Base-by-base conservation (phyloP, 1,140 invertebrate species). In the Dreissena rostriformis region DNA sequence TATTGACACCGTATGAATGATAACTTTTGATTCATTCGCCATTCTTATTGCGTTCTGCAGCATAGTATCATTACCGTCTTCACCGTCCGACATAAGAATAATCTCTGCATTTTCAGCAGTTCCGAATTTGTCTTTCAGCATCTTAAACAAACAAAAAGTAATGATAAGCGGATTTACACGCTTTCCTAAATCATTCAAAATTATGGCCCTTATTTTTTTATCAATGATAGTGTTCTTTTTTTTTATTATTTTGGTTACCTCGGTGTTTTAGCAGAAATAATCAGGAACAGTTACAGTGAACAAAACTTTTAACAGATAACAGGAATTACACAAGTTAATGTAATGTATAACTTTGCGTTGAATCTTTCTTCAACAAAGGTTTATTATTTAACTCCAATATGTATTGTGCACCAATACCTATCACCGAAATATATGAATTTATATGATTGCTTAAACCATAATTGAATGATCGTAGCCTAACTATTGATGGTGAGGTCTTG, bases 1-100 rank as follows among this genome's bases (percentile, higher is more conserved):
- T 5, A 79, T 65, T 6, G 76, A 53, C 17, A 79, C 61, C 8
- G 76, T 68, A 65, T 67, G 15, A 26, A 79, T 49, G 6, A 79
- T 52, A 11, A 79, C 76, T 15, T 57, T 52, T 39, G 28, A 24
- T 22, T 15, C 4, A 79, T 53, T 28, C 17, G 76, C 76, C 55
- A 24, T 17, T 79, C 68, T 39, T n/a, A 55, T 55, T 53, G 76
- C 65, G 26, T 19, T 29, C 10, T 52, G 1, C 5, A 79, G 51
- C 26, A 17, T n/a, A 5, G 53, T n/a, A 0, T 12, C 66, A 0
- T 22, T 53, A 17, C 28, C 17, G n/a, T 68, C 61, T 55, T 49
- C 1, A 49, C 66, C 65, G 53, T 70, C 76, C 15, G 51, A 53
- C 6, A 68, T 57, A 0, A 68, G 8, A 39, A 70, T 49, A 26